Evolutionary conservation across 2,888 invertebrate genomes (phyloP).

Genomic region (Sepioteuthis lessoniana): DNA sequence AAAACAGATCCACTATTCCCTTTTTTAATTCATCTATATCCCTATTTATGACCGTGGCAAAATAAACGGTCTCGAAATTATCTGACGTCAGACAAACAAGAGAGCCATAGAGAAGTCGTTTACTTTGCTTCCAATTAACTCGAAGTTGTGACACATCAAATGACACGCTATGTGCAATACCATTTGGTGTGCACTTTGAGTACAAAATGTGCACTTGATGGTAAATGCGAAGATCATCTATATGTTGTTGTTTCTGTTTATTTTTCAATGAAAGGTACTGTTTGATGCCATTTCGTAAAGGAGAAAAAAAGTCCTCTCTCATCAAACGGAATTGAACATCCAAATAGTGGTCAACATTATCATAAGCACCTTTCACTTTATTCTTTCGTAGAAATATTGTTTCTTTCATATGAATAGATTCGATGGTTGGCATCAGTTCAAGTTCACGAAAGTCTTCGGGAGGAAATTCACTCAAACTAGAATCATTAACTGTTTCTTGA

Average conservation of each 20-base stretch:
- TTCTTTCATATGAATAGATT: slow-evolving; percentile 68
- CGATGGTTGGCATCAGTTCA: slow-evolving; percentile 70
- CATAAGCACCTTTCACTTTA: slow-evolving; percentile 80
- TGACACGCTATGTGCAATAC: slow-evolving; percentile 62
- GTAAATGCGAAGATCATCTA: slow-evolving; percentile 64
- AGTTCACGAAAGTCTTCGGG: slow-evolving; percentile 76
- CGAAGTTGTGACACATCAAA: slow-evolving; percentile 58
- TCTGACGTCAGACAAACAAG: slow-evolving; percentile 83
- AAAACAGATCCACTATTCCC: slow-evolving; percentile 63
- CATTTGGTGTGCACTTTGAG: slow-evolving; percentile 60
- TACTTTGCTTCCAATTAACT: slow-evolving; percentile 77
- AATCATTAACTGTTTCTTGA: background rate
- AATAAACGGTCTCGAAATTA: slow-evolving; percentile 81
- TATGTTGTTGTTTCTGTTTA: background rate
- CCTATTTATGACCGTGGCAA: slow-evolving; percentile 79
- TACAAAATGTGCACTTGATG: slow-evolving; percentile 64
- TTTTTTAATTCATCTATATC: slow-evolving; percentile 59
- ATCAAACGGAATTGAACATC: slow-evolving; percentile 85
- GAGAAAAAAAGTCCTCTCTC: slow-evolving; percentile 86
- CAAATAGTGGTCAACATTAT: slow-evolving; percentile 83
- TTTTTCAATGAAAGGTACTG: slow-evolving; percentile 74
- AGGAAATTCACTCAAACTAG: slow-evolving; percentile 57
- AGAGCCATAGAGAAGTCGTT: slow-evolving; percentile 83
- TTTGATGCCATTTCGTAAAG: slow-evolving; percentile 82
- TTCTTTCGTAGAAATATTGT: slow-evolving; percentile 79